Base-by-base conservation (phyloP, 1,140 invertebrate genomes). In the Zophobas morio region DNA sequence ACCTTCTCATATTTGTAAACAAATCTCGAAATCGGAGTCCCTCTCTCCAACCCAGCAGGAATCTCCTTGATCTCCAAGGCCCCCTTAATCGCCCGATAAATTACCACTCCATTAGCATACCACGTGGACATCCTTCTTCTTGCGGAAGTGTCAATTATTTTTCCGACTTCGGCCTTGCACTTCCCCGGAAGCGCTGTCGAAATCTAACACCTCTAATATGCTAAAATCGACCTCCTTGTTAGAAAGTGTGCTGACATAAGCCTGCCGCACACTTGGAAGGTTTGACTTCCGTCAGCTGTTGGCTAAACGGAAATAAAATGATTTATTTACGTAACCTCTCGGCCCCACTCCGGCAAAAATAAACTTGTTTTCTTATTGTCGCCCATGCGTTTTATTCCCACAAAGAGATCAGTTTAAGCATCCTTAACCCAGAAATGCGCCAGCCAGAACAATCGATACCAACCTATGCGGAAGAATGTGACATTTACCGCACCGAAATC, bases 381-480 rank as follows among this genome's bases (percentile, higher is more conserved):
- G 20, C 20, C 20, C 20, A 20, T 20, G 20, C 20, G 20, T 20
- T 20, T 20, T 20, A 54, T 35, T 54, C 33, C 53, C 6, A 54
- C 33, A 46, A 54, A 54, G 53, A 54, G 53, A 54, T 34, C 33
- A 54, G 33, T 66, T 42, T 46, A 66, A 20, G 39, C 39, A 66
- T 42, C 60, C 60, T 66, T 66, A 66, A 66, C 60, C 60, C 60
- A 66, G 60, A 66, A 66, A 66, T 20, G 60, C 56, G 34, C 8
- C 37, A 37, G 56, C 60, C 60, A 66, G 37, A 66, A 66, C 60
- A 66, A 66, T 66, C 60, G 20, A 66, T 66, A 66, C 60, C 6
- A 66, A 66, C 60, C 60, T 66, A 66, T 66, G 60, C 60, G 60
- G 60, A 66, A 66, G 60, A 66, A 66, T 66, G 60, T 66, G 60